Percentiles rank a stretch among this genome's conserved stretches.
Evolutionary conservation across 2,113 vertebrate species (phyloP).

Genomic region (Phodopus roborovskii): DNA sequence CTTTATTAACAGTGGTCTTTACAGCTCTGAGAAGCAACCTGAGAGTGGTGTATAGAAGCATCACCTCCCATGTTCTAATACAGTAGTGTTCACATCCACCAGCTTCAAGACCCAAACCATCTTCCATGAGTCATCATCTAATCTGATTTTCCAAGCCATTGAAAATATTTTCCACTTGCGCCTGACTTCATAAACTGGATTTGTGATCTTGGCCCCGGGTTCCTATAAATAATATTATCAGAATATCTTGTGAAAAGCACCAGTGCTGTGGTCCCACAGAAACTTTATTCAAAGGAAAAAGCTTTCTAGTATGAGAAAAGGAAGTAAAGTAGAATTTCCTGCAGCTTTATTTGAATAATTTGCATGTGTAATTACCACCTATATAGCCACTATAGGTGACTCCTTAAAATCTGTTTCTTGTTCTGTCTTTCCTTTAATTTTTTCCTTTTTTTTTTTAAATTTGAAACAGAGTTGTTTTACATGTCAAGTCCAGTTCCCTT

Average conservation of each 20-base stretch:
- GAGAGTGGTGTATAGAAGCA: slow-evolving; percentile 4
- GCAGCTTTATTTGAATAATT: slow-evolving; percentile 31
- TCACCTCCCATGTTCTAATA: slow-evolving; percentile 46
- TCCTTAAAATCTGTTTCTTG: slow-evolving; percentile 45
- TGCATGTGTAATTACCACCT: slow-evolving; percentile 34
- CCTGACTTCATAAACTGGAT: slow-evolving; percentile 69
- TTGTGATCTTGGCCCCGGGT: slow-evolving; percentile 61
- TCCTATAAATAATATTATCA: slow-evolving; percentile 63
- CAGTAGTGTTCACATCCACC: neutral
- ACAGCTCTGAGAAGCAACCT: neutral
- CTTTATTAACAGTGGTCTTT: slow-evolving; percentile 31
- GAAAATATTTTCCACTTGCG: slow-evolving; percentile 76
- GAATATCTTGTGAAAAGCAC: slow-evolving; percentile 39
- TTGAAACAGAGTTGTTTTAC: no score
- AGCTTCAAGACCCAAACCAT: slow-evolving; percentile 62
- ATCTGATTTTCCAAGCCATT: slow-evolving; percentile 75
- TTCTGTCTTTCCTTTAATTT: neutral
- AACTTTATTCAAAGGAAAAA: slow-evolving; percentile 42
- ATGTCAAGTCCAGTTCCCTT: no score
- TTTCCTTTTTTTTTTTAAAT: no score
- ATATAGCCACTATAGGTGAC: neutral
- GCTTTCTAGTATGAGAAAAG: slow-evolving; percentile 40
- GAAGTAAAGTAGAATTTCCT: slow-evolving; percentile 49
- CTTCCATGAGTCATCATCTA: slow-evolving; percentile 61
- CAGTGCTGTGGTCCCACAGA: neutral